phyloP scores from a whole-genome alignment of 2,113 vertebrate genomes.

The Gallinago media region DNA sequence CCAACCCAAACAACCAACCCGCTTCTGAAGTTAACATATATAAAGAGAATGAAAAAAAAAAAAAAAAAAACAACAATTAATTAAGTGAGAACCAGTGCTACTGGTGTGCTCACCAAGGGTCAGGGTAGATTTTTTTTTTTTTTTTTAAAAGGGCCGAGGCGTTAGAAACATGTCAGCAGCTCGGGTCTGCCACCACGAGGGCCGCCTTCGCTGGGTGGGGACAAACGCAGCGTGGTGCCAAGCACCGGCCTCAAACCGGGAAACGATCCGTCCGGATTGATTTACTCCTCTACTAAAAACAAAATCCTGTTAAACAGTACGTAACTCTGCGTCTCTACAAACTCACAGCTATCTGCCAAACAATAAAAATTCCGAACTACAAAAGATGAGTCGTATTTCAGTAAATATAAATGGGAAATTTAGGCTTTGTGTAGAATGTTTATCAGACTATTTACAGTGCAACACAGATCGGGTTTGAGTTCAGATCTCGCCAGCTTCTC shows the following conservation, averaged over 20 bases:
- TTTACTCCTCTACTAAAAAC: conserved; percentile 73
- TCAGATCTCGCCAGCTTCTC: conserved; percentile 92
- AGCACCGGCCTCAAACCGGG: conserved; percentile 21
- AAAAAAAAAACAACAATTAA: background rate
- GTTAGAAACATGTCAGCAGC: background rate
- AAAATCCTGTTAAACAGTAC: conserved; percentile 70
- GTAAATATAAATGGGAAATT: conserved; percentile 79
- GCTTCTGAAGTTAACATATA: background rate
- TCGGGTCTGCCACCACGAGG: background rate
- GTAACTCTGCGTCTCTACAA: conserved; percentile 71
- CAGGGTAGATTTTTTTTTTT: background rate
- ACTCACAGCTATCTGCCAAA: conserved; percentile 77
- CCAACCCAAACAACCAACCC: background rate
- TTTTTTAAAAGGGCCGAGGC: background rate
- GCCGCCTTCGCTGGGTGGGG: background rate
- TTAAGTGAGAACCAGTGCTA: background rate
- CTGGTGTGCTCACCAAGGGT: background rate
- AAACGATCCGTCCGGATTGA: conserved; percentile 38
- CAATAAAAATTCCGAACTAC: conserved; percentile 80
- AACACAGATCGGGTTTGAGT: background rate
- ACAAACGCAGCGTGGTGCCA: background rate
- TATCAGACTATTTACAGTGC: conserved; percentile 75
- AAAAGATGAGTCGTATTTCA: conserved; percentile 77
- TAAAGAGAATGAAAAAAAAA: background rate
- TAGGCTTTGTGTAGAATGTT: conserved; percentile 64